Evolutionary conservation across 2,888 invertebrate species (phyloP).

Genomic region (Thera britannica): DNA sequence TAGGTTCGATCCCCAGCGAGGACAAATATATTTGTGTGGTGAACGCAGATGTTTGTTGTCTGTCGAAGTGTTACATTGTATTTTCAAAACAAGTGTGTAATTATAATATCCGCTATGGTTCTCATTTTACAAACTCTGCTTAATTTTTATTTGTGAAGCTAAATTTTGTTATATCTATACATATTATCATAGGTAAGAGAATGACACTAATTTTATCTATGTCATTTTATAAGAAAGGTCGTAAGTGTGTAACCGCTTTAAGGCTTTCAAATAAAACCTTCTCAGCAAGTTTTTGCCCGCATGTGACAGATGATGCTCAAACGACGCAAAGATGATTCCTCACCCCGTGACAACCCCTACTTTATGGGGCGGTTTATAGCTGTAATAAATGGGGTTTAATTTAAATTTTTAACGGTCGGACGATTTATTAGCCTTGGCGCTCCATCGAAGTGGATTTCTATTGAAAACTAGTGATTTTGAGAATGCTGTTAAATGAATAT

Average conservation of each 20-base stretch:
- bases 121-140: too few species aligned
- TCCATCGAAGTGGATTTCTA: conserved; percentile 19
- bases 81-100: too few species aligned
- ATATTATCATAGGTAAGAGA: too few species aligned
- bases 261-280: conserved; percentile 21
- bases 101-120: too few species aligned
- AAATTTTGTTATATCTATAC: too few species aligned
- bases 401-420: conserved; percentile 42
- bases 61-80: too few species aligned
- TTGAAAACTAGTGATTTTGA: conserved; percentile 26
- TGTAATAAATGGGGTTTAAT: conserved; percentile 46
- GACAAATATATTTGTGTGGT: too few species aligned
- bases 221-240: too few species aligned
- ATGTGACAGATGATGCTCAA: conserved; percentile 34
- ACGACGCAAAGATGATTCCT: conserved; percentile 40
- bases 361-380: conserved; percentile 43
- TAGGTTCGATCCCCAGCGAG: too few species aligned
- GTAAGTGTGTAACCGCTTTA: neutral
- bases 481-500: conserved; percentile 2
- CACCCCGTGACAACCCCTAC: conserved; percentile 31
- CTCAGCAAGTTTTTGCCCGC: conserved; percentile 37
- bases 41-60: too few species aligned
- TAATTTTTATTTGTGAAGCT: too few species aligned
- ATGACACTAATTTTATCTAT: too few species aligned
- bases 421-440: conserved; percentile 38